phyloP scores from a whole-genome alignment of 30 jellyfish, hydroid and myxozoan species.

The Aurelia coerulea region DNA sequence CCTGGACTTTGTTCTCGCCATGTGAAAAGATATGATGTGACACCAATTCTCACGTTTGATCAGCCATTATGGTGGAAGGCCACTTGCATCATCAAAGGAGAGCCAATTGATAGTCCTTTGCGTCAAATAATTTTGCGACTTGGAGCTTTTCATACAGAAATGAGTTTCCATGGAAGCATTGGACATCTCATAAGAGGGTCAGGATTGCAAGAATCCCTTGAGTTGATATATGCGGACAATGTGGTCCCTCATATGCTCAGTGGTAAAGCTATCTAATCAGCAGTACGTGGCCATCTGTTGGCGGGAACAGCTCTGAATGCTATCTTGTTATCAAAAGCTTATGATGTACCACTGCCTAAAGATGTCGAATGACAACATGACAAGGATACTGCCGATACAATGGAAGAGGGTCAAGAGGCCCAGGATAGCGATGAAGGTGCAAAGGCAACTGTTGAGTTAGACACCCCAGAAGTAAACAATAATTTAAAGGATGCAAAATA shows the following conservation, averaged over 20 bases:
- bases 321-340: conserved; percentile 30
- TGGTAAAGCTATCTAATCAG: no score
- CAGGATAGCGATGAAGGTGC: no score
- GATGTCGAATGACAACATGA: conserved; percentile 35
- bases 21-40: conserved; percentile 30
- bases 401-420: no score
- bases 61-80: conserved; percentile 70
- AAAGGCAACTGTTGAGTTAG: no score
- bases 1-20: conserved; percentile 33
- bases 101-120: conserved; percentile 9
- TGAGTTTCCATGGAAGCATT: conserved; percentile 44
- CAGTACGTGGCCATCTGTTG: no score
- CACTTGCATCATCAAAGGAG: conserved; percentile 5
- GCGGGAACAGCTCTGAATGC: no score
- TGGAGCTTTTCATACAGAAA: no score
- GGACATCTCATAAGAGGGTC: conserved; percentile 53
- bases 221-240: conserved; percentile 46
- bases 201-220: conserved; percentile 43
- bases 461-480: no score
- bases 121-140: conserved; percentile 22
- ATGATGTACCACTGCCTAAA: conserved; percentile 40
- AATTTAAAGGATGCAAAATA: no score
- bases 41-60: no score
- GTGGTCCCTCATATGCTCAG: no score
- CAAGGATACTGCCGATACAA: no score